Base-by-base conservation (phyloP, 2,888 invertebrate species). In the Coelinius sp. region DNA sequence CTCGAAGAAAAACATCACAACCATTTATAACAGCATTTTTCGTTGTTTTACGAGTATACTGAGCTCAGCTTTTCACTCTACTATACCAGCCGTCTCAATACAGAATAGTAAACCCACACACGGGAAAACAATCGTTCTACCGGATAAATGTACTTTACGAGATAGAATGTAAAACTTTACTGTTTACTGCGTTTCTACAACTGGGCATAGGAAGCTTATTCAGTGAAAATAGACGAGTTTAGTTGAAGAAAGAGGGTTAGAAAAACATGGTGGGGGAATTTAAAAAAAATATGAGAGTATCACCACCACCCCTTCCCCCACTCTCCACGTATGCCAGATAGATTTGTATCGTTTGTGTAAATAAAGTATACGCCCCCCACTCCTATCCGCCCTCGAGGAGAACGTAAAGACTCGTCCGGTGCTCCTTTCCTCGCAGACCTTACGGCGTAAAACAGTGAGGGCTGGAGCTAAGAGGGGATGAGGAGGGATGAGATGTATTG, bases 271-370 rank as follows among this genome's bases (percentile, higher is more conserved):
- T n/a, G 31, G 3, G 31, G 31, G 41, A 5, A 1, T 41, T 1
- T n/a, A 41, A 41, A 41, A n/a, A 41, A 41, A 41, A 10, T n/a
- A 41, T n/a, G n/a, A n/a, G n/a, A n/a, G n/a, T n/a, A n/a, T n/a
- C n/a, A n/a, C n/a, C n/a, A n/a, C n/a, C n/a, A n/a, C n/a, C n/a
- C n/a, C n/a, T n/a, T n/a, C n/a, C n/a, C n/a, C n/a, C n/a, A n/a
- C n/a, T 53, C 25, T 25, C 27, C 6, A 53, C 53, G 27, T 53
- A 53, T 53, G 53, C 69, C 38, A 49, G 69, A 31, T 49, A 63
- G 49, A 52, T 70, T 64, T 44, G 41, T 65, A 65, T 65, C 70
- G 64, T 68, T 53, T 44, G 44, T 65, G 70, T 70, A 70, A 70
- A 70, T 70, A 70, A 65, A 65, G 41, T 70, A 65, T 52, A 53